Base-by-base conservation (phyloP, 2,113 vertebrate genomes). In the Podarcis muralis region DNA sequence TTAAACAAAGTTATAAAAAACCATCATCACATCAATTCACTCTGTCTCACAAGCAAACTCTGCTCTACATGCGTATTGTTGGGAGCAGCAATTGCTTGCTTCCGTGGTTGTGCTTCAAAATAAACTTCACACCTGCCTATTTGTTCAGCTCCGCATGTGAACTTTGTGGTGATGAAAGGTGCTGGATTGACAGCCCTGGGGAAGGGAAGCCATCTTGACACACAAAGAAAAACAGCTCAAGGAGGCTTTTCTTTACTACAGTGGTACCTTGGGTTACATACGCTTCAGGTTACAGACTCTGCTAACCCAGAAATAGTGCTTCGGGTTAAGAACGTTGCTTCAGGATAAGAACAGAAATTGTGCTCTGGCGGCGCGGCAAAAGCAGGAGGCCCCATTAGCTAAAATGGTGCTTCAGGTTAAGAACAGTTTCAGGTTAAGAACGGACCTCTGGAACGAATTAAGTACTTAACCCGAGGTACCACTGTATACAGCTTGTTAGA, bases 101-200 rank as follows among this genome's bases (percentile, higher is more conserved):
- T 68, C 23, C 16, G 65, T 66, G 62, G 69, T 62, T 72, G 65
- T 43, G 65, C 23, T 62, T 20, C 12, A 84, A 89, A 62, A 79
- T 83, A 89, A 84, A 59, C 13, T 48, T 84, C 32, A 80, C 48
- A 62, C 87, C 87, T 88, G 40, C 30, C 30, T 84, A 71, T 89
- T 89, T 89, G 69, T 79, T 89, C 81, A 84, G 35, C 32, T 59
- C 32, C 15, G 11, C 43, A 71, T 79, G 43, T 15, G 23, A 84
- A 71, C 40, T 59, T 72, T 53, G 75, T 72, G 65, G 23, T 72
- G 81, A 79, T 18, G 65, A 79, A 84, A 89, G 48, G 87, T 40
- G 32, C 57, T 59, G 53, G 16, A 80, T 5, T 89, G 87, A 79
- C 9, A 71, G 32, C 18, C 25, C 18, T 69, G 65, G 65, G 5